Percentiles rank a stretch among this genome's conserved stretches.
Conservation (phyloP, 2,888 invertebrate genomes). For the Mythimna lalbum region DNA sequence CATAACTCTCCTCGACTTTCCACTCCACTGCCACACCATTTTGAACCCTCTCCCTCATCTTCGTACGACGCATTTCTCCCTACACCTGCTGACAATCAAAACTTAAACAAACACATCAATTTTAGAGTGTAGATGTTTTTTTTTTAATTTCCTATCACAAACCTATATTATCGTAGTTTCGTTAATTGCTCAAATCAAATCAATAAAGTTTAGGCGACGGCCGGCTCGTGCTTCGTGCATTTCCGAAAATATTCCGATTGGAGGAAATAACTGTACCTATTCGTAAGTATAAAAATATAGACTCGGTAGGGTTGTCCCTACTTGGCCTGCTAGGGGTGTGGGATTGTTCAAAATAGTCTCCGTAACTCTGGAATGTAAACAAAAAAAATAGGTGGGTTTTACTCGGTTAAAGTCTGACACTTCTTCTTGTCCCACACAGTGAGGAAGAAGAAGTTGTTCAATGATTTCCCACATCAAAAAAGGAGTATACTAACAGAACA, state of each 20-base stretch:
- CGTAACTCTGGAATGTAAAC: no score
- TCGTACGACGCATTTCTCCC: constrained; percentile 26
- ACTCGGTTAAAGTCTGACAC: no score
- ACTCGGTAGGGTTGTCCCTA: no score
- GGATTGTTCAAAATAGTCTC: no score
- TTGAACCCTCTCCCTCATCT: constrained; percentile 52
- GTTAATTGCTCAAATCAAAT: constrained; percentile 66
- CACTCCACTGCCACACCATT: constrained; percentile 57
- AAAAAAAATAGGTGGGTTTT: no score
- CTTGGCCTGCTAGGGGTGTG: no score
- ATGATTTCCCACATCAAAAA: no score
- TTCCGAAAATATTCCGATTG: constrained; percentile 44
- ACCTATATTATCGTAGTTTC: constrained; percentile 55
- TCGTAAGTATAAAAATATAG: constrained; percentile 14
- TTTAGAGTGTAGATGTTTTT: constrained; percentile 48
- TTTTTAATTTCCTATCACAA: constrained; percentile 54
- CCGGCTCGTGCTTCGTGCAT: constrained; percentile 60
- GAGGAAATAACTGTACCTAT: constrained; percentile 45
- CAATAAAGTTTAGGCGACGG: constrained; percentile 59
- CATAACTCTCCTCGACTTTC: constrained; percentile 78
- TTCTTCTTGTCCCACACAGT: no score
- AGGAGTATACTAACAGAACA: no score
- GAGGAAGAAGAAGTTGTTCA: no score
- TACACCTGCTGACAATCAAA: constrained; percentile 37
- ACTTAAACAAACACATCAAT: constrained; percentile 60